Percentiles rank a stretch among this genome's conserved stretches.
These are phyloP conservation scores for Prunella fulvescens DNA, from an alignment of 2,113 vertebrate species.

Conservation along the genomic window DNA sequence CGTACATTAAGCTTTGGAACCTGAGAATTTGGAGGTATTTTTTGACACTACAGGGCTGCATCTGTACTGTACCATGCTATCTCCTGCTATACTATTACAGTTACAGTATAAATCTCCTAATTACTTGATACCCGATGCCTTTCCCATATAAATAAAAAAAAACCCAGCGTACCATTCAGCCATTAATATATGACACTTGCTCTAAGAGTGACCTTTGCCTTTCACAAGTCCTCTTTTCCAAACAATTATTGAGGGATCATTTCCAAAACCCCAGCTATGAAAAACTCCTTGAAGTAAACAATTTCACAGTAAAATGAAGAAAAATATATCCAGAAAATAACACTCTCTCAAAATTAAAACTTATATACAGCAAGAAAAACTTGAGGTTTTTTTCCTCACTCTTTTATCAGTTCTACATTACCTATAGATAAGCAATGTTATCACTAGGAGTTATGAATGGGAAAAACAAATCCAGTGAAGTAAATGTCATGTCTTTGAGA, in stretches of 20 bases:
- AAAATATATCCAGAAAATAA: conserved; percentile 29
- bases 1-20: neutral
- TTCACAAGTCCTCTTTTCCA: neutral
- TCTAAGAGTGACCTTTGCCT: neutral
- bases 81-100: neutral
- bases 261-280: neutral
- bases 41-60: conserved; percentile 27
- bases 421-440: neutral
- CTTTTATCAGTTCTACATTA: neutral
- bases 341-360: conserved; percentile 10
- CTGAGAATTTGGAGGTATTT: conserved; percentile 53
- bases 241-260: neutral
- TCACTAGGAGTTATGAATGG: neutral
- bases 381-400: neutral
- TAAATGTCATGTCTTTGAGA: neutral
- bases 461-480: neutral
- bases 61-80: neutral
- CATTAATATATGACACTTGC: neutral
- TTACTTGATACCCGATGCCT: conserved; percentile 5
- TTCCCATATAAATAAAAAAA: conserved; percentile 4
- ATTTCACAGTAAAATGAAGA: conserved; percentile 26
- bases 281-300: conserved; percentile 4
- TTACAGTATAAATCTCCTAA: conserved; percentile 4
- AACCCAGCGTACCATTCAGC: neutral
- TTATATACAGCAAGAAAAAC: neutral